Conservation (phyloP, 2,797 vertebrate species). For the Pagetopsis macropterus region DNA sequence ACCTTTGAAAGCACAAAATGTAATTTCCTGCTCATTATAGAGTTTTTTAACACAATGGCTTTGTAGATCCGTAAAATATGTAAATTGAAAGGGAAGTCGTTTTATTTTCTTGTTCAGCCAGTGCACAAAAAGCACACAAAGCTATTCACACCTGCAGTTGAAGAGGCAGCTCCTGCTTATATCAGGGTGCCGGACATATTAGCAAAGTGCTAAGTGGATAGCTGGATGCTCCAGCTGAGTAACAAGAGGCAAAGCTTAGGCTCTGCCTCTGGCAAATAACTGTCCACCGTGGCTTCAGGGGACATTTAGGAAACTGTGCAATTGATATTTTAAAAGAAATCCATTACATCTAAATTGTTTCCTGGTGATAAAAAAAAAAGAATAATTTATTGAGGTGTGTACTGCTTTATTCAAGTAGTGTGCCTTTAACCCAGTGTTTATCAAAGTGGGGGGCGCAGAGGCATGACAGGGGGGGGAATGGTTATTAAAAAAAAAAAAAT, state of each 20-base stretch:
- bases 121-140: conserved; percentile 23
- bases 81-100: conserved; percentile 15
- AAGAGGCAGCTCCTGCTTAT: conserved; percentile 48
- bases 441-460: too few relatives aligned
- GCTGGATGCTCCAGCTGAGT: conserved; percentile 28
- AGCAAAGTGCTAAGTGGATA: conserved; percentile 47
- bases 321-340: conserved; percentile 20
- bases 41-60: conserved; percentile 11
- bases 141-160: conserved; percentile 38
- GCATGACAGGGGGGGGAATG: too few relatives aligned
- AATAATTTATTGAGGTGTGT: too few relatives aligned
- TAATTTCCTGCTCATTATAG: neutral
- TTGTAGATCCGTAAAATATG: neutral
- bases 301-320: conserved; percentile 15
- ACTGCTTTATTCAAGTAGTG: conserved; percentile 6
- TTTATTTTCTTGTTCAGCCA: neutral
- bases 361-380: conserved; percentile 1
- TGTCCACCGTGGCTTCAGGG: conserved; percentile 22
- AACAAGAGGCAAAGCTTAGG: conserved; percentile 40
- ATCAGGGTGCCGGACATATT: conserved; percentile 45
- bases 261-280: conserved; percentile 31
- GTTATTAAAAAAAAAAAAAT: too few relatives aligned
- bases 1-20: neutral
- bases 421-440: neutral
- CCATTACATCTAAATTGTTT: neutral